phyloP scores from a whole-genome alignment of 2,888 invertebrate genomes.

The Ornithoptera alexandrae region DNA sequence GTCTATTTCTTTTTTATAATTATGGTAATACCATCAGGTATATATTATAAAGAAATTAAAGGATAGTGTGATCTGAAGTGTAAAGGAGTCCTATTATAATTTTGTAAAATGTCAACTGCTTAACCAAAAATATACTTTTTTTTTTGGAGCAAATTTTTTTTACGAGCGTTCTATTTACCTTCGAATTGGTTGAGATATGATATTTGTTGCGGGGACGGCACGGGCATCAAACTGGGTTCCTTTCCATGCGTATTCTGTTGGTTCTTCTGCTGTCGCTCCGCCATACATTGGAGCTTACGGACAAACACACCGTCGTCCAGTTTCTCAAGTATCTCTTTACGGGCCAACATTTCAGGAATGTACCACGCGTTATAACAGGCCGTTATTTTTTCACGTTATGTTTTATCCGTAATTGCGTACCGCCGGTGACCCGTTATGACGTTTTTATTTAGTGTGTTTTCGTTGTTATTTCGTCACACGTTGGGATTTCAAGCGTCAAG shows the following conservation, averaged over 20 bases:
- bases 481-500: slow-evolving; percentile 78
- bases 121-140: slow-evolving; percentile 30
- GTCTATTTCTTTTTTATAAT: background rate
- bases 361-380: slow-evolving; percentile 46
- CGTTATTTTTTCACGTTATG: slow-evolving; percentile 29
- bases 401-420: slow-evolving; percentile 38
- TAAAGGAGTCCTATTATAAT: background rate
- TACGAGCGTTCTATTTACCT: slow-evolving; percentile 73
- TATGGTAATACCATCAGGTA: background rate
- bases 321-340: slow-evolving; percentile 74
- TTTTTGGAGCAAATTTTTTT: slow-evolving; percentile 40
- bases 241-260: slow-evolving; percentile 77
- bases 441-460: slow-evolving; percentile 39
- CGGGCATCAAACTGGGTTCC: slow-evolving; percentile 96
- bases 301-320: slow-evolving; percentile 78
- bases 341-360: slow-evolving; percentile 32
- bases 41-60: background rate
- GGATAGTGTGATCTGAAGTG: slow-evolving; percentile 30
- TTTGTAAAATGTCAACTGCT: slow-evolving; percentile 35
- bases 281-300: slow-evolving; percentile 77
- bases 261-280: slow-evolving; percentile 76
- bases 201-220: slow-evolving; percentile 97
- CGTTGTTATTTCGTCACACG: slow-evolving; percentile 71
- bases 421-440: slow-evolving; percentile 38
- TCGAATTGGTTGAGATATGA: slow-evolving; percentile 97